A percentile compares a stretch with the other conserved stretches of the same genome.
Conservation (phyloP, 2,113 vertebrate species). For the Ornithorhynchus anatinus region DNA sequence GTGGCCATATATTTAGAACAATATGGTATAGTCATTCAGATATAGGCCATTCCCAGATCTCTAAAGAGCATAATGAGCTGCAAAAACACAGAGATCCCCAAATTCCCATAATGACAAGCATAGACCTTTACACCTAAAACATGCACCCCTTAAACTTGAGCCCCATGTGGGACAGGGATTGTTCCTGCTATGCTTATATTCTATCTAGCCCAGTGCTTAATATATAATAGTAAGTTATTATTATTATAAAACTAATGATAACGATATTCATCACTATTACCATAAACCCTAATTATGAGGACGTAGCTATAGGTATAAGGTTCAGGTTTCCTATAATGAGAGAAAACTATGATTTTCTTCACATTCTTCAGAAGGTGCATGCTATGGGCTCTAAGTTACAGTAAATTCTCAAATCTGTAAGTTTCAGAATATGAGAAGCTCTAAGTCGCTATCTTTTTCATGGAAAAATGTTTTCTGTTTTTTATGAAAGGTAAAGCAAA, state of each 20-base stretch:
- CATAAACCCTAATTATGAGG: too few relatives aligned
- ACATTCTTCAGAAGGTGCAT: constrained; percentile 4
- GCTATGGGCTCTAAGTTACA: neutral
- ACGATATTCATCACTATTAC: too few relatives aligned
- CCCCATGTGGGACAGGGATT: too few relatives aligned
- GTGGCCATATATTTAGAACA: constrained; percentile 68
- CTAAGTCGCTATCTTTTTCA: neutral
- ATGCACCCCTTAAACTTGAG: too few relatives aligned
- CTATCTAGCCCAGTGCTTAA: too few relatives aligned
- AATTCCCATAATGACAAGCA: constrained; percentile 44
- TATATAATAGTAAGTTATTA: too few relatives aligned
- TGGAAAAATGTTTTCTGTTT: neutral
- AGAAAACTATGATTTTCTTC: neutral
- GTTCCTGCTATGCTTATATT: too few relatives aligned
- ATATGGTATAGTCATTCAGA: constrained; percentile 65
- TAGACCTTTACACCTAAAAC: too few relatives aligned
- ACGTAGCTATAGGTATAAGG: too few relatives aligned
- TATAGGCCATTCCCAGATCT: constrained; percentile 54
- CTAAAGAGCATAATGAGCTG: constrained; percentile 56
- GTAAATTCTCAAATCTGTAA: neutral
- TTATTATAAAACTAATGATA: too few relatives aligned
- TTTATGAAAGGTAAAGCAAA: neutral
- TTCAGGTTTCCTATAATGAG: too few relatives aligned
- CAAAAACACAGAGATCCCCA: constrained; percentile 52
- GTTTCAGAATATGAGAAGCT: constrained; percentile 8